A percentile compares a stretch with the other conserved stretches of the same genome.
Conservation (phyloP, 2,113 vertebrate genomes). For the Amphiprion percula region DNA sequence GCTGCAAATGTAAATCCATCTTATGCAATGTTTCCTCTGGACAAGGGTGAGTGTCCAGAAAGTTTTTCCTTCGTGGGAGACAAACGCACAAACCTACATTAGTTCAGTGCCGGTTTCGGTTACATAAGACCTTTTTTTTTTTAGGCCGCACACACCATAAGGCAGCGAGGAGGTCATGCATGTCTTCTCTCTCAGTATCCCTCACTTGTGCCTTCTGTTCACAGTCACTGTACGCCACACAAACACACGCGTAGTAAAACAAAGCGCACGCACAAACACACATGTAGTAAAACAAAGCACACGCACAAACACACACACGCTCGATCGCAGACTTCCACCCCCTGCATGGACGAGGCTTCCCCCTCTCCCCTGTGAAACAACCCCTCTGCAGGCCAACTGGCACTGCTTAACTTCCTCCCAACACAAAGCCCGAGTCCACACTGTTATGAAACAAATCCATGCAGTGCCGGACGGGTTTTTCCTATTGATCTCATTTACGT, state of each 20-base stretch:
- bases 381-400: constrained; percentile 62
- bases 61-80: constrained; percentile 64
- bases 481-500: constrained; percentile 46
- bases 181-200: constrained; percentile 59
- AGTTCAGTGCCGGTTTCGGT: constrained; percentile 54
- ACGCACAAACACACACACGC: constrained; percentile 41
- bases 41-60: constrained; percentile 60
- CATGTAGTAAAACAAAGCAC: constrained; percentile 25
- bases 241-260: constrained; percentile 6
- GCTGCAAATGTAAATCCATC: constrained; percentile 60
- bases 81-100: constrained; percentile 66
- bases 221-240: constrained; percentile 38
- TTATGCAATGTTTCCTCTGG: constrained; percentile 67
- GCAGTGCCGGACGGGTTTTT: constrained; percentile 3
- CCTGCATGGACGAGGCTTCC: constrained; percentile 65
- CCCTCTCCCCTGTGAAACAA: constrained; percentile 62
- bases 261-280: constrained; percentile 22
- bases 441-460: constrained; percentile 62
- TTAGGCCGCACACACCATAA: constrained; percentile 63
- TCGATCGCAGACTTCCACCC: constrained; percentile 61
- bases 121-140: constrained; percentile 68
- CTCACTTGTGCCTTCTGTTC: constrained; percentile 77
- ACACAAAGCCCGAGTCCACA: constrained; percentile 30
- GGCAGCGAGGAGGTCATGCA: constrained; percentile 63
- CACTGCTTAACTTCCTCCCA: constrained; percentile 62